These are phyloP conservation scores for Hoplostethus mediterraneus DNA, from an alignment of 2,797 vertebrate species.

Conservation along the genomic window DNA sequence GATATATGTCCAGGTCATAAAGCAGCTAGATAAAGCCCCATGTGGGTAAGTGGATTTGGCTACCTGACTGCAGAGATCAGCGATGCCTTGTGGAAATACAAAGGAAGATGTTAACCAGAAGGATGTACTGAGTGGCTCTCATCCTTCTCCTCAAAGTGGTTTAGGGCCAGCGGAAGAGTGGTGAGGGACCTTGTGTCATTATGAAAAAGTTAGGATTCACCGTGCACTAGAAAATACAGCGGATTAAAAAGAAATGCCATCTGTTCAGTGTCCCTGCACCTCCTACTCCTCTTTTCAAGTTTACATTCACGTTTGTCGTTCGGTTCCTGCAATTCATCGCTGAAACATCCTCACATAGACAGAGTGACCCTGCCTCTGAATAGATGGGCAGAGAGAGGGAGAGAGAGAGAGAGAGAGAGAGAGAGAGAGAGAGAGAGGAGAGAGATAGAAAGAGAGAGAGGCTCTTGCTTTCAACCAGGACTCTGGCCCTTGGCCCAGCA, in stretches of 20 bases:
- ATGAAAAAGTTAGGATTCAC: not conserved
- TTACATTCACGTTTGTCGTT: not conserved
- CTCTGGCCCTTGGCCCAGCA: conserved; percentile 59
- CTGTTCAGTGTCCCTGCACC: not conserved
- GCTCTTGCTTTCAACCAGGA: conserved; percentile 43
- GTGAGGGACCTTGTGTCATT: not conserved
- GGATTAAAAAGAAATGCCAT: not conserved
- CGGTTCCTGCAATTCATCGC: not conserved
- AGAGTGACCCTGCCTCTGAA: not conserved
- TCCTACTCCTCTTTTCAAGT: too few relatives aligned
- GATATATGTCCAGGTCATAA: not conserved
- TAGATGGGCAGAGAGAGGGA: too few relatives aligned
- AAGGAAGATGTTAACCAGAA: not conserved
- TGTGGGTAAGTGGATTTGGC: not conserved
- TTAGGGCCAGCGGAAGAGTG: conserved; percentile 8
- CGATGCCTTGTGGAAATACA: not conserved
- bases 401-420: not conserved
- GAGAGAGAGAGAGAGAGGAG: conserved; percentile 20
- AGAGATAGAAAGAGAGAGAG: conserved; percentile 30
- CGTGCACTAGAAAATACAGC: not conserved
- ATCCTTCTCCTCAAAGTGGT: not conserved
- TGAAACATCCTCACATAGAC: not conserved
- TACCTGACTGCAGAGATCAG: not conserved
- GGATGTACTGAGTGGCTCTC: not conserved
- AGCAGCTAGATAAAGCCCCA: too few relatives aligned